phyloP scores from a whole-genome alignment of 2,113 vertebrate genomes.

The Girardinichthys multiradiatus region DNA sequence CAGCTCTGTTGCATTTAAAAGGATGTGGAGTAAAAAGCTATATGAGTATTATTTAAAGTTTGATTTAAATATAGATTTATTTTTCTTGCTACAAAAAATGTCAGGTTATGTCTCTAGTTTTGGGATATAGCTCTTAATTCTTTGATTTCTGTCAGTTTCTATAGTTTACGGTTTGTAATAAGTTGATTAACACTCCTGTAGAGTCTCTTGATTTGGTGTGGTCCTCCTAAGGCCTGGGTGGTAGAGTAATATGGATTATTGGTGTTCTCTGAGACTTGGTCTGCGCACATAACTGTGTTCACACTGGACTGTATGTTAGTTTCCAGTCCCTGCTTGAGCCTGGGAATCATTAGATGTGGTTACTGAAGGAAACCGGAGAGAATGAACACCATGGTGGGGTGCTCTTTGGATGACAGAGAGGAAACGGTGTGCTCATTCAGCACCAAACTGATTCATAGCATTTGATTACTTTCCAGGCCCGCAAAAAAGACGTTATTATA shows the following conservation, averaged over 20 bases:
- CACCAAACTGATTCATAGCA: slow-evolving; percentile 46
- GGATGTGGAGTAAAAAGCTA: no score
- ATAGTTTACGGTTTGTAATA: slow-evolving; percentile 51
- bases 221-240: slow-evolving; percentile 66
- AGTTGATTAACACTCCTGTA: slow-evolving; percentile 62
- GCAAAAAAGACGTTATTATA: slow-evolving; percentile 55
- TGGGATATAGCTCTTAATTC: neutral
- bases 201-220: slow-evolving; percentile 58
- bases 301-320: slow-evolving; percentile 53
- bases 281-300: slow-evolving; percentile 42
- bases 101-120: no score
- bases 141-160: slow-evolving; percentile 48
- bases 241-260: slow-evolving; percentile 63
- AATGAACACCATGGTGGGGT: slow-evolving; percentile 60
- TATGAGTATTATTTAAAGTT: no score
- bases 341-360: slow-evolving; percentile 68
- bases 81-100: no score
- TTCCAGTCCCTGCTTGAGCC: slow-evolving; percentile 61
- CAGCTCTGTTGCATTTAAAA: no score
- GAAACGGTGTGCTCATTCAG: slow-evolving; percentile 68
- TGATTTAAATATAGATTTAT: no score
- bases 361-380: slow-evolving; percentile 64
- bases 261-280: slow-evolving; percentile 37
- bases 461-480: slow-evolving; percentile 53
- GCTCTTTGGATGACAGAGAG: slow-evolving; percentile 62